phyloP scores from a whole-genome alignment of 2,113 vertebrate species.

The Mus pahari region DNA sequence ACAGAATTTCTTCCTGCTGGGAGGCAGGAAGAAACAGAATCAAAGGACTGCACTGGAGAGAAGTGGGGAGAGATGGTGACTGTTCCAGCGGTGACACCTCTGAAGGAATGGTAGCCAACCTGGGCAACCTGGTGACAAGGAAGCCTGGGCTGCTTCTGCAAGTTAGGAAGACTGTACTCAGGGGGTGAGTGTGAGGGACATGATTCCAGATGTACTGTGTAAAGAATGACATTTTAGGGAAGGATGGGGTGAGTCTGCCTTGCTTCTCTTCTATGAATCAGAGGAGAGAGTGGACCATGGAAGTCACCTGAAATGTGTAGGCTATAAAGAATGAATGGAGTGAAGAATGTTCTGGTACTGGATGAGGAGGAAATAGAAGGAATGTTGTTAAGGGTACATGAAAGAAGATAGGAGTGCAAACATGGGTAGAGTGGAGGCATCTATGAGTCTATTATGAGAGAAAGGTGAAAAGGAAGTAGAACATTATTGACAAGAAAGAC shows the following conservation, averaged over 20 bases:
- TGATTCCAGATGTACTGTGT: not conserved
- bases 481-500: not conserved
- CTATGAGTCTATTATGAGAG: not conserved
- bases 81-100: not conserved
- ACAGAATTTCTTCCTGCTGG: no score
- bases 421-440: not conserved
- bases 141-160: not conserved
- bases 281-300: not conserved
- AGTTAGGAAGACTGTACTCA: not conserved
- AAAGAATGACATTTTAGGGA: not conserved
- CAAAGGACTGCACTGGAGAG: no score
- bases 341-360: not conserved
- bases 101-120: not conserved
- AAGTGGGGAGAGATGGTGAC: no score
- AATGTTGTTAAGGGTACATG: not conserved
- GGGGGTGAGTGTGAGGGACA: not conserved
- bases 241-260: not conserved
- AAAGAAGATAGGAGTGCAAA: not conserved
- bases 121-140: not conserved
- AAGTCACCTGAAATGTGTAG: not conserved
- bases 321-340: not conserved
- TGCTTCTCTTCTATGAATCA: not conserved
- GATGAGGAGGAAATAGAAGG: not conserved
- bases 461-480: not conserved
- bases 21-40: no score